These are phyloP conservation scores for Saccostrea glomerata DNA, from an alignment of 1,140 invertebrate species.

Conservation along the genomic window DNA sequence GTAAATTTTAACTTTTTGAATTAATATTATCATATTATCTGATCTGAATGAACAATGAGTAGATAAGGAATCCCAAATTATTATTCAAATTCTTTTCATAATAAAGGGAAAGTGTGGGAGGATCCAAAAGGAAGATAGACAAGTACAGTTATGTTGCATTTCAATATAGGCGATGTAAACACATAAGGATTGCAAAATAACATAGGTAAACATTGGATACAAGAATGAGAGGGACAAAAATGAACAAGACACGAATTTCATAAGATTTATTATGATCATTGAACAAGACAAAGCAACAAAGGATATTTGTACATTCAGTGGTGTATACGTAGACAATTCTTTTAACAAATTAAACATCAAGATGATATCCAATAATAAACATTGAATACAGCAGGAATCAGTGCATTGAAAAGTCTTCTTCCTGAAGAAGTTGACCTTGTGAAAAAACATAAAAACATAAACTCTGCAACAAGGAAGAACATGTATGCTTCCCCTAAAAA, in stretches of 20 bases:
- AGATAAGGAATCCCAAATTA: too few relatives aligned
- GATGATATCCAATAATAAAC: not conserved
- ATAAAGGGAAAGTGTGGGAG: not conserved
- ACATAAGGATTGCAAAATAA: not conserved
- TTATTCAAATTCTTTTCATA: not conserved
- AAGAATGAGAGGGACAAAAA: not conserved
- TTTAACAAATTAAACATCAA: not conserved
- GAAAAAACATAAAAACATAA: not conserved
- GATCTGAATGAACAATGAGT: too few relatives aligned
- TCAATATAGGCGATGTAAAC: not conserved
- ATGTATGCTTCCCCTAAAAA: not conserved
- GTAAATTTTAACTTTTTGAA: not conserved
- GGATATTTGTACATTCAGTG: not conserved
- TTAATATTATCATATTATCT: too few relatives aligned
- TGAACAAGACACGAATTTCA: not conserved
- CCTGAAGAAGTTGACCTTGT: not conserved
- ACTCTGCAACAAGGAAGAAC: not conserved
- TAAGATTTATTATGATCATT: not conserved
- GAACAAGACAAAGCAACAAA: not conserved
- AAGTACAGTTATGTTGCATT: not conserved
- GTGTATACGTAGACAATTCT: too few relatives aligned
- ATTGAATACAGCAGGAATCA: not conserved
- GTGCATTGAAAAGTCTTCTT: conserved; percentile 16
- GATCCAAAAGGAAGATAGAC: not conserved
- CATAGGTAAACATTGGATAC: not conserved